phyloP scores from a whole-genome alignment of 1,140 invertebrate species.

The Thereuonema tuberculata region DNA sequence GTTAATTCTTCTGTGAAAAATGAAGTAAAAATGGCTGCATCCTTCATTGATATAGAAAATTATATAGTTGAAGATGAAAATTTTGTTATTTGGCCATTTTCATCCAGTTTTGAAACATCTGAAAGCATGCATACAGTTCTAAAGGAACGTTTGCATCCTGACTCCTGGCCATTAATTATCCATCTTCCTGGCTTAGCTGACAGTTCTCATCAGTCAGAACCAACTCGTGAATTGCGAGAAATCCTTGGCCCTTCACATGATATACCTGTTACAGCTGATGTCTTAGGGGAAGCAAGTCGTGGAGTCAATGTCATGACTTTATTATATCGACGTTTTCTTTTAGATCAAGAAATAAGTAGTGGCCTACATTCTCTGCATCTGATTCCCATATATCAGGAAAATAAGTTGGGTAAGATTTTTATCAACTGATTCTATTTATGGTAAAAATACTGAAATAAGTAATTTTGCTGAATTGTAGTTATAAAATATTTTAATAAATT shows the following conservation, averaged over 20 bases:
- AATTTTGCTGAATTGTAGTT: too few species aligned
- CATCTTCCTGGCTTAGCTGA: conserved; percentile 15
- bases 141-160: conserved; percentile 10
- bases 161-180: conserved; percentile 20
- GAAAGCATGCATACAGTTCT: background rate
- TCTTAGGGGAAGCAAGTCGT: background rate
- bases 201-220: background rate
- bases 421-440: too few species aligned
- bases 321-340: conserved; percentile 14
- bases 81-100: conserved; percentile 18
- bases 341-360: conserved; percentile 10
- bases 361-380: conserved; percentile 11
- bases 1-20: too few species aligned
- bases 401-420: conserved; percentile 8
- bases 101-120: background rate
- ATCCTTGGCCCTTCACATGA: background rate
- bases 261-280: background rate
- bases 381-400: conserved; percentile 14
- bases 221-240: background rate
- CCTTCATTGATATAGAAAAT: conserved; percentile 1
- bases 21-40: background rate
- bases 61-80: conserved; percentile 13
- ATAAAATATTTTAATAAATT: too few species aligned
- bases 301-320: conserved; percentile 9
- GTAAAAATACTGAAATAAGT: too few species aligned